These are phyloP conservation scores for Noctilio leporinus DNA, from an alignment of 2,113 vertebrate species.

Conservation along the genomic window DNA sequence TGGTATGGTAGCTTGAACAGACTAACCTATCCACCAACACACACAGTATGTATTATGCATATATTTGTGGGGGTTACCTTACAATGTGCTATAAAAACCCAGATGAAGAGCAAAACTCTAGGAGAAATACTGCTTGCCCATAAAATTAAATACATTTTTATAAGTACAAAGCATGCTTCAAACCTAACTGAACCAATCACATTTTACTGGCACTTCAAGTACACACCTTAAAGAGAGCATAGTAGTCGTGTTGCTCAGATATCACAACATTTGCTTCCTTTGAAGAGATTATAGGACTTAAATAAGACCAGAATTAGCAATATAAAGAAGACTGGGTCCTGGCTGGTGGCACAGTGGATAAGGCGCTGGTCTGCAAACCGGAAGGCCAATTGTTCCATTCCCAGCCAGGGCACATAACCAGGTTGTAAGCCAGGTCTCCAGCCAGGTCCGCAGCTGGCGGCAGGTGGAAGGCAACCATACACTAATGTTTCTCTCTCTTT, in stretches of 20 bases:
- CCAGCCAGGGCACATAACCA: too few species aligned
- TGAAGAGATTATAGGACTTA: not conserved
- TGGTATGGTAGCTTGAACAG: not conserved
- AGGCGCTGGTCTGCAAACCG: too few species aligned
- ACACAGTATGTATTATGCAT: too few species aligned
- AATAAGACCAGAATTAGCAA: not conserved
- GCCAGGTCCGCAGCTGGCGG: too few species aligned
- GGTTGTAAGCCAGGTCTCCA: too few species aligned
- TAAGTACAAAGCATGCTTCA: not conserved
- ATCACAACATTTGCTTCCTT: not conserved
- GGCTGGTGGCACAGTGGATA: too few species aligned
- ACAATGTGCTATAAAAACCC: not conserved
- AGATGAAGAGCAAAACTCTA: not conserved
- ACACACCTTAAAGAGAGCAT: not conserved
- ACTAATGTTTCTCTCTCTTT: too few species aligned
- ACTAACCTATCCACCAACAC: not conserved
- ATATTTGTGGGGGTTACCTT: not conserved
- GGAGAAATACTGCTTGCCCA: not conserved
- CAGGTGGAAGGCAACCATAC: too few species aligned
- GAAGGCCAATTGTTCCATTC: too few species aligned
- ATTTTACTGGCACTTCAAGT: not conserved
- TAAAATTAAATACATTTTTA: not conserved
- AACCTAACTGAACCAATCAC: not conserved
- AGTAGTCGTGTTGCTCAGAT: not conserved
- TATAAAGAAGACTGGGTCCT: not conserved